phyloP scores from a whole-genome alignment of 2,888 invertebrate species.

The Drosophila aldrichi region DNA sequence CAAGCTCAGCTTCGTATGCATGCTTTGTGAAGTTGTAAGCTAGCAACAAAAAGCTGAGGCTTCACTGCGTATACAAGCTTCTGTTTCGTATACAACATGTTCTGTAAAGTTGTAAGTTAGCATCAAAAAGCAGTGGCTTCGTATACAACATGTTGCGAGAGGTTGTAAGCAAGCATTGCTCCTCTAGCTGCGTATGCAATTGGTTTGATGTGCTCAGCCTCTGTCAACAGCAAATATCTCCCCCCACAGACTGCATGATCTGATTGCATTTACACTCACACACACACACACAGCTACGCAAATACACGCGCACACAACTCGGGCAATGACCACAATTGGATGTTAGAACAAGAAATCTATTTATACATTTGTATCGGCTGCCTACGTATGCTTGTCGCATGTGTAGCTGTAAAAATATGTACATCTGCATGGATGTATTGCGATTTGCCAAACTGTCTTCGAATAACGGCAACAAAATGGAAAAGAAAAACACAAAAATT shows the following conservation, averaged over 20 bases:
- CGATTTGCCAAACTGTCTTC: constrained; percentile 12
- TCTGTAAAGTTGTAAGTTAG: too few species aligned
- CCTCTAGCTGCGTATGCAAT: neutral
- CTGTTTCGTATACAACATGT: too few species aligned
- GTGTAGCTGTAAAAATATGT: neutral
- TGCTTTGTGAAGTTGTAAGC: constrained; percentile 5
- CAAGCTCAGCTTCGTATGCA: neutral
- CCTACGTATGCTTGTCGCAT: neutral
- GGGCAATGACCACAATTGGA: constrained; percentile 21
- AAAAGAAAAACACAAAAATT: neutral
- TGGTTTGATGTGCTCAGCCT: constrained; percentile 1
- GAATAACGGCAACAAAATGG: constrained; percentile 3
- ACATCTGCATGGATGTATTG: neutral
- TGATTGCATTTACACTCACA: constrained; percentile 16
- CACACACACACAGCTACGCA: neutral
- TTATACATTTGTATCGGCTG: neutral
- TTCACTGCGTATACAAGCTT: too few species aligned
- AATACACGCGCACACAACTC: neutral
- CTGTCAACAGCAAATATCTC: neutral
- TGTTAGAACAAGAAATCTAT: constrained; percentile 29
- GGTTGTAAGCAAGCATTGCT: constrained; percentile 2
- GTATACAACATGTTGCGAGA: neutral
- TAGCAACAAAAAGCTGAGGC: neutral
- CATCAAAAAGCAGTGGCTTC: neutral
- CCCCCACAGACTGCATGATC: neutral